Conservation (phyloP, 2,797 vertebrate genomes). For the Pteropus rufus region DNA sequence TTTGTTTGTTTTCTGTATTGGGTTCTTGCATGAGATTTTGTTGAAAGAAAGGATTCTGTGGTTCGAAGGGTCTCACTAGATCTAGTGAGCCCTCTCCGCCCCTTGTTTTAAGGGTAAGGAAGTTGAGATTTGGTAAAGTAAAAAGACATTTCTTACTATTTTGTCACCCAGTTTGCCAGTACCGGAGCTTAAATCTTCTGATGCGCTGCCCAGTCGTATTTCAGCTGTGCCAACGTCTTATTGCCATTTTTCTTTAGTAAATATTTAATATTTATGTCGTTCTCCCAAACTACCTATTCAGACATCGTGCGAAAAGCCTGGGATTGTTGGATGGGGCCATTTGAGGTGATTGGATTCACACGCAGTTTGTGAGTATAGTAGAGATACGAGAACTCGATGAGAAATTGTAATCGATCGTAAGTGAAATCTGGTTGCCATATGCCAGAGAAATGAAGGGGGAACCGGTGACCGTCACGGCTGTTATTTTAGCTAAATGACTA, state of each 20-base stretch:
- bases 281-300: neutral
- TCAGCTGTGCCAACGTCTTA: neutral
- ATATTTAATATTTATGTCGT: neutral
- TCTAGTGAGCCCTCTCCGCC: neutral
- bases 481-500: constrained; percentile 5
- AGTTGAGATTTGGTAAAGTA: neutral
- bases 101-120: neutral
- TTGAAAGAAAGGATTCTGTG: neutral
- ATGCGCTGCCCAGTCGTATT: neutral
- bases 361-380: neutral
- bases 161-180: neutral
- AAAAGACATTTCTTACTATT: neutral
- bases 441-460: neutral
- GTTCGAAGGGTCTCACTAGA: neutral
- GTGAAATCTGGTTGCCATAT: neutral
- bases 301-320: neutral
- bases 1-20: neutral
- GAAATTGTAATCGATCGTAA: neutral
- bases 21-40: neutral
- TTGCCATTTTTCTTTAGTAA: neutral
- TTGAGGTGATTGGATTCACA: neutral
- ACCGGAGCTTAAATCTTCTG: neutral
- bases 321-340: neutral
- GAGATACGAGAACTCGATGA: neutral
- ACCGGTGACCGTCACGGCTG: neutral